Evolutionary conservation across 2,797 vertebrate genomes (phyloP), one percentile per base, ranked within the genome.

Genomic region (Microctenopoma lineatum): DNA sequence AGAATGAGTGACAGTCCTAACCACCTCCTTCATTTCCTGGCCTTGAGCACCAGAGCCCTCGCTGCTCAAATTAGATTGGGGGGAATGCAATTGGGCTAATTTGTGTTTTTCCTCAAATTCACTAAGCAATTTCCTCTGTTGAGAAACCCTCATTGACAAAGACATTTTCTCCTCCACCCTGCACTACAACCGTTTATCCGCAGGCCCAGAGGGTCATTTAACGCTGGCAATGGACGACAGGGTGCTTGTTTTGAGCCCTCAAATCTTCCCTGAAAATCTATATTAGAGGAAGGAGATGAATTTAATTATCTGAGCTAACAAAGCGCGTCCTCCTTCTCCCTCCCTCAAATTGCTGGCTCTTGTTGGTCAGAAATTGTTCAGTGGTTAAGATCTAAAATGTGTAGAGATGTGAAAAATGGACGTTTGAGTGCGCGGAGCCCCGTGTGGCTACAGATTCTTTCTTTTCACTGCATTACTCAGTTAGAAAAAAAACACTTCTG

Each of bases 91-190:
- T 60, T 77, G 69, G 67, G 70, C 67, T 86, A 86, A 93, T 89
- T 89, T 87, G 79, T 90, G 89, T 92, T 92, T 91, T 89, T 66
- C 83, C 76, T 79, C 54, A 85, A 90, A 89, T 86, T 87, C 78
- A 76, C 66, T n/a, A 53, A 83, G 85, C 83, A 80, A 84, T 90
- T 90, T 87, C 83, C 84, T 80, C 69, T 4, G 26, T 45, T 81
- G 79, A 85, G 81, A 81, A 86, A 12, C 70, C 56, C 70, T 80
- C 74, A 80, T 75, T 83, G 83, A 89, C 80, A 73, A 77, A 85
- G 73, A 76, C 71, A 73, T 83, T 83, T 84, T 77, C 73, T 51
- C 68, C 76, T 79, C 70, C 55, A 27, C 70, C 79, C 54, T n/a
- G 60, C 66, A 44, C 58, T 63, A 47, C 64, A 81, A 25, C 63